Conservation (phyloP, 1,140 invertebrate genomes). For the Antheraea mylitta region DNA sequence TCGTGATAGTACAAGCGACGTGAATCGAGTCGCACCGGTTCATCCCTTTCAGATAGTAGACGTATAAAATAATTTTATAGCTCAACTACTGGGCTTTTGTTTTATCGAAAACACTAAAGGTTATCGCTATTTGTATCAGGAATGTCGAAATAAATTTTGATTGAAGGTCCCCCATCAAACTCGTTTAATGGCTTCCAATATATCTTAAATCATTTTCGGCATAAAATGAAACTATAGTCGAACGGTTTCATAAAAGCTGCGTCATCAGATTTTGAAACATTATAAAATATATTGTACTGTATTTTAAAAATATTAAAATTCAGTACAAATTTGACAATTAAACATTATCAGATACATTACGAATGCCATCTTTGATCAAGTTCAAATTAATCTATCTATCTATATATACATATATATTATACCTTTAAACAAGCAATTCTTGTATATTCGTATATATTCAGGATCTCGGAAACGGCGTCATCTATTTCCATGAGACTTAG, state of each 20-base stretch:
- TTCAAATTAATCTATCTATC: too few species aligned
- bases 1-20: neutral
- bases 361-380: too few species aligned
- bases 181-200: conserved; percentile 12
- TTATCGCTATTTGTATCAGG: conserved; percentile 23
- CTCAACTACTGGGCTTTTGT: conserved; percentile 25
- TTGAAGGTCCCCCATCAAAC: conserved; percentile 21
- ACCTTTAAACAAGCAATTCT: too few species aligned
- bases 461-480: too few species aligned
- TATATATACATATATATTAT: too few species aligned
- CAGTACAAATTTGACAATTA: neutral
- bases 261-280: neutral
- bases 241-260: neutral
- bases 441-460: too few species aligned
- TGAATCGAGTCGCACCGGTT: conserved; percentile 2
- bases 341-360: too few species aligned
- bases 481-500: too few species aligned
- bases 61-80: conserved; percentile 30
- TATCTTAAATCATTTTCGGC: conserved; percentile 12
- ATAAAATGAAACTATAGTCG: conserved; percentile 1
- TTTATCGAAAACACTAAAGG: conserved; percentile 25
- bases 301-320: neutral
- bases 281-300: neutral
- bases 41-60: conserved; percentile 5
- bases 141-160: conserved; percentile 24